phyloP scores from a whole-genome alignment of 1,140 invertebrate genomes.

The Augochlora pura region DNA sequence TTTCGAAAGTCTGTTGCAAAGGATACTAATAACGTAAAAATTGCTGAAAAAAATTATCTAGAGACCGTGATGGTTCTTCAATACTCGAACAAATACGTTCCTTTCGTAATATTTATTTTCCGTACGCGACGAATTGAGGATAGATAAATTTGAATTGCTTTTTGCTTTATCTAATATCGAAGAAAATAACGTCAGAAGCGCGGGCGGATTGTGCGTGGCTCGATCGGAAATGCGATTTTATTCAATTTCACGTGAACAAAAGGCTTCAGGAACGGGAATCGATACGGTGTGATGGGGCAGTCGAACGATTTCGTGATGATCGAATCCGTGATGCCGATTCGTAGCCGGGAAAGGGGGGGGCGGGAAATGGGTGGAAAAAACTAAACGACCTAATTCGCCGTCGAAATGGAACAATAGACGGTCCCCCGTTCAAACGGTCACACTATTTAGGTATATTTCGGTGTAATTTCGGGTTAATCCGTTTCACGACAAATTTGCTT shows the following conservation, averaged over 20 bases:
- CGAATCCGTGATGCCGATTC: neutral
- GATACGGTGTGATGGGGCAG: too few species aligned
- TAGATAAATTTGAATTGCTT: too few species aligned
- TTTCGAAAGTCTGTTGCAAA: too few species aligned
- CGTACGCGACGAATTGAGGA: too few species aligned
- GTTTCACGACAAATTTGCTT: constrained; percentile 56
- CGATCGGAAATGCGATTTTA: neutral
- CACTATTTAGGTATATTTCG: constrained; percentile 53
- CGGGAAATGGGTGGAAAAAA: neutral
- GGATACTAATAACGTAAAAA: too few species aligned
- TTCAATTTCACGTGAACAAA: neutral
- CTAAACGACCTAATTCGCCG: constrained; percentile 32
- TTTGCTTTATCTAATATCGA: too few species aligned
- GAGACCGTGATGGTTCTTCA: too few species aligned
- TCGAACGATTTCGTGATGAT: neutral
- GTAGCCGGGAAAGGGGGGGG: neutral
- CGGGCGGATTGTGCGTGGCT: too few species aligned
- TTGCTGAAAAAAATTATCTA: too few species aligned
- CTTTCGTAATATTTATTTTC: too few species aligned
- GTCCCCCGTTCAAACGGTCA: constrained; percentile 7
- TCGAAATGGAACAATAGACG: constrained; percentile 1
- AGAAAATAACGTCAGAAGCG: too few species aligned
- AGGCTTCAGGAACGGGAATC: neutral
- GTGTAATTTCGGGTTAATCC: constrained; percentile 52
- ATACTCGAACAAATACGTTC: too few species aligned